A percentile compares a stretch with the other conserved stretches of the same genome.
phyloP scores from a whole-genome alignment of 1,140 invertebrate species.

The Nephotettix cincticeps region DNA sequence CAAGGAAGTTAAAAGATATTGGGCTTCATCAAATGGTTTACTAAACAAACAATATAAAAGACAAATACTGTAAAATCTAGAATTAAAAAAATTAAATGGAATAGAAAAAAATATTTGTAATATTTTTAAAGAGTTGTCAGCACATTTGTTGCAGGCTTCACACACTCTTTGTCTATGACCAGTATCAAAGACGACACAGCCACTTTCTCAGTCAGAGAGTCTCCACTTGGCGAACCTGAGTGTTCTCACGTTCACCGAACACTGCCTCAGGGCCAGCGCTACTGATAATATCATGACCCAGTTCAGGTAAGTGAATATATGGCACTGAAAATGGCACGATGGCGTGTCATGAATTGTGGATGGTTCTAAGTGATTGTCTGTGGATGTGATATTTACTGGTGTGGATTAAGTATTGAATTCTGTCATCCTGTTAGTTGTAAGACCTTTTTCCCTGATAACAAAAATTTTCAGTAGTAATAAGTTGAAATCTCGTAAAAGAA shows the following conservation, averaged over 20 bases:
- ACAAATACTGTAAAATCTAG: background rate
- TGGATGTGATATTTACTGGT: no score
- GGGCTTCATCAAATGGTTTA: background rate
- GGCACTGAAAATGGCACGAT: no score
- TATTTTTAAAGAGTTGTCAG: constrained; percentile 7
- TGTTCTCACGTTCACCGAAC: constrained; percentile 65
- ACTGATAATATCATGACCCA: constrained; percentile 40
- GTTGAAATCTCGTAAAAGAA: no score
- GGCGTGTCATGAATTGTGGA: no score
- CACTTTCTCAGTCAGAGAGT: constrained; percentile 58
- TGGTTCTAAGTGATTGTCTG: no score
- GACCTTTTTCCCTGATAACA: no score
- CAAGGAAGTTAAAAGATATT: background rate
- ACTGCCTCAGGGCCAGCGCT: constrained; percentile 50
- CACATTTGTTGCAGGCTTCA: constrained; percentile 20
- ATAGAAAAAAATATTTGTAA: background rate
- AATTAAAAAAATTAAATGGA: background rate
- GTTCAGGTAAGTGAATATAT: constrained; percentile 54
- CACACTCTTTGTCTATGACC: constrained; percentile 57
- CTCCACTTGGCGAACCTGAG: constrained; percentile 68
- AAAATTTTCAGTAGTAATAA: no score
- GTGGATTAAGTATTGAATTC: no score
- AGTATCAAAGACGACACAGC: constrained; percentile 51
- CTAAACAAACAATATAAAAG: background rate
- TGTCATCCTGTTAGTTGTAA: no score